phyloP scores from a whole-genome alignment of 2,113 vertebrate species.

The Alligator mississippiensis region DNA sequence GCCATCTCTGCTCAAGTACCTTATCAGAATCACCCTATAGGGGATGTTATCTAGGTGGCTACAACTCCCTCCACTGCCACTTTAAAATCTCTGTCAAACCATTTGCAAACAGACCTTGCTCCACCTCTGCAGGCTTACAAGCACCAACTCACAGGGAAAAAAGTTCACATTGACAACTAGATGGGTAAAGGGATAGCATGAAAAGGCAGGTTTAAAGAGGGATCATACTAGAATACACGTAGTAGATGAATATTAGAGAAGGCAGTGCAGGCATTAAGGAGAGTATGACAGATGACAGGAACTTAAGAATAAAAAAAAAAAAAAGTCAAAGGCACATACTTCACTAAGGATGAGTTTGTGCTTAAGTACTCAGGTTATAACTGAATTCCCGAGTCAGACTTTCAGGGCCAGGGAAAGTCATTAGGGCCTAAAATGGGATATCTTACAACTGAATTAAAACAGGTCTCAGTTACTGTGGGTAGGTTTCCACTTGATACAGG shows the following conservation, averaged over 20 bases:
- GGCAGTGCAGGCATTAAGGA: background rate
- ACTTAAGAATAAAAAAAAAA: background rate
- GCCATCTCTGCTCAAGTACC: background rate
- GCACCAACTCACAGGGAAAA: background rate
- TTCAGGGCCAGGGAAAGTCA: background rate
- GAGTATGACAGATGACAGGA: background rate
- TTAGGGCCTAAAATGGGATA: background rate
- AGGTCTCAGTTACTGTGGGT: too few species aligned
- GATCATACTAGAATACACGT: background rate
- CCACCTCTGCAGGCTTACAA: background rate
- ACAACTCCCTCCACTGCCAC: background rate
- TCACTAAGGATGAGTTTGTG: background rate
- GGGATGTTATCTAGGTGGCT: background rate
- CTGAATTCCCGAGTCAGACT: fast-evolving
- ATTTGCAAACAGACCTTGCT: background rate
- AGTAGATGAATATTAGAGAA: background rate
- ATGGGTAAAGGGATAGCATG: background rate
- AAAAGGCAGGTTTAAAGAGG: background rate
- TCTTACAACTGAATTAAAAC: too few species aligned
- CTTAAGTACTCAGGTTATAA: background rate
- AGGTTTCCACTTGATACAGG: too few species aligned
- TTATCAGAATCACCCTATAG: background rate
- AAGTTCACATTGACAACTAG: background rate
- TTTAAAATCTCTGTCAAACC: background rate
- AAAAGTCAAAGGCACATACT: background rate